phyloP scores from a whole-genome alignment of 2,888 invertebrate genomes.

The Petrolisthes cinctipes region DNA sequence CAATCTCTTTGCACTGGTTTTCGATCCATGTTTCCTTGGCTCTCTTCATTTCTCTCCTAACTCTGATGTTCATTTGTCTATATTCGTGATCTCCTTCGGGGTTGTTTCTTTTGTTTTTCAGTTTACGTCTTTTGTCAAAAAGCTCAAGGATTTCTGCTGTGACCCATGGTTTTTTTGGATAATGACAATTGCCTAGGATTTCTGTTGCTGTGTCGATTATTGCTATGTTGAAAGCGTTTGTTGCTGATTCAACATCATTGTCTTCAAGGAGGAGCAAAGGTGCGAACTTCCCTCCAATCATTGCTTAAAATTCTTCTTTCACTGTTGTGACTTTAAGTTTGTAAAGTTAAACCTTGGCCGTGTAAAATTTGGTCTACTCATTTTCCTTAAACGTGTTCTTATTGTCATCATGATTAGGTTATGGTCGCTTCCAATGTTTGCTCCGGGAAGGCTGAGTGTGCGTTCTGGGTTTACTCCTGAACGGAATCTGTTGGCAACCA shows the following conservation, averaged over 20 bases:
- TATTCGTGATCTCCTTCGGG: not conserved
- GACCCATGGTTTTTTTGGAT: not conserved
- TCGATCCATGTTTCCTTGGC: not conserved
- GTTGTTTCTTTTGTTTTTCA: not conserved
- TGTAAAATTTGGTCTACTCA: not conserved
- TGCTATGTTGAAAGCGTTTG: not conserved
- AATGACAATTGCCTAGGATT: not conserved
- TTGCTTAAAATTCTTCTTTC: slow-evolving; percentile 8
- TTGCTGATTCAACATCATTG: not conserved
- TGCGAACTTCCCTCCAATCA: not conserved
- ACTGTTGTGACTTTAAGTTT: not conserved
- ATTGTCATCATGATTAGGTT: not conserved
- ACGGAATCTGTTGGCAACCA: not conserved
- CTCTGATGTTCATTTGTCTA: not conserved
- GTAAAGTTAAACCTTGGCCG: not conserved
- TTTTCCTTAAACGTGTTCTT: not conserved
- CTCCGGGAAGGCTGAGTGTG: not conserved
- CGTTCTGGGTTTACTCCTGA: not conserved
- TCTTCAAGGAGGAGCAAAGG: not conserved
- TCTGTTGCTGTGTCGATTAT: not conserved
- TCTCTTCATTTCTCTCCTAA: not conserved
- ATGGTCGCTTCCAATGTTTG: slow-evolving; percentile 13
- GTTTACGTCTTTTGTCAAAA: not conserved
- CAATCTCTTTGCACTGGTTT: not conserved
- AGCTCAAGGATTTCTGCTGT: not conserved